These are phyloP conservation scores for Cavia aperea DNA, from an alignment of 2,113 vertebrate species.

Conservation along the genomic window DNA sequence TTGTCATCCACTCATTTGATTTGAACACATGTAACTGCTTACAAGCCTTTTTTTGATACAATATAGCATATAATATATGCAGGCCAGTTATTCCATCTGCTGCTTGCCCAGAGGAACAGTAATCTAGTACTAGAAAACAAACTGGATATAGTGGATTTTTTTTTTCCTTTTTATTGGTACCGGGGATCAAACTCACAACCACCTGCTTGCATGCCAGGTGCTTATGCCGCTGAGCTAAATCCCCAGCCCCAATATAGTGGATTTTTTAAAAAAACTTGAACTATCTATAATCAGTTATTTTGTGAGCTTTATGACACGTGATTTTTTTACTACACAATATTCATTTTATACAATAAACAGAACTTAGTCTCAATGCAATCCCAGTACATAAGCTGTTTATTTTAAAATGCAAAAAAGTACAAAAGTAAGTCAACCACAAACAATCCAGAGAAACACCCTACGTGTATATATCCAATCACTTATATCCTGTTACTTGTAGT, in stretches of 20 bases:
- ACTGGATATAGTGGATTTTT: neutral
- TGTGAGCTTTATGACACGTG: neutral
- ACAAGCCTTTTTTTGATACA: slow-evolving; percentile 19
- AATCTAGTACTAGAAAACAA: slow-evolving; percentile 10
- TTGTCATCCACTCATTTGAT: neutral
- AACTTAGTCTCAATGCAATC: slow-evolving; percentile 26
- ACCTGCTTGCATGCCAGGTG: too few species aligned
- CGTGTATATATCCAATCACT: neutral
- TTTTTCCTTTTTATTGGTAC: too few species aligned
- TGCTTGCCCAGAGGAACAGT: neutral
- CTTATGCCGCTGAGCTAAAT: too few species aligned
- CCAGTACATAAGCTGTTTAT: slow-evolving; percentile 24
- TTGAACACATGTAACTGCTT: neutral
- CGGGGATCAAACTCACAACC: too few species aligned
- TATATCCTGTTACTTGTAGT: neutral
- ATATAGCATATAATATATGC: neutral
- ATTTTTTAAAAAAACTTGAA: neutral
- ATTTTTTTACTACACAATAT: neutral
- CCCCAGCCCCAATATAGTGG: neutral
- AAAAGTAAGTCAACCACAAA: neutral
- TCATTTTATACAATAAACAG: neutral
- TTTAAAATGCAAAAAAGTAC: slow-evolving; percentile 17
- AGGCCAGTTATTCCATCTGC: neutral
- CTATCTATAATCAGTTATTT: neutral
- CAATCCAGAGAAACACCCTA: neutral